These are phyloP conservation scores for Manduca sexta DNA, from an alignment of 1,140 invertebrate genomes.

Conservation along the genomic window DNA sequence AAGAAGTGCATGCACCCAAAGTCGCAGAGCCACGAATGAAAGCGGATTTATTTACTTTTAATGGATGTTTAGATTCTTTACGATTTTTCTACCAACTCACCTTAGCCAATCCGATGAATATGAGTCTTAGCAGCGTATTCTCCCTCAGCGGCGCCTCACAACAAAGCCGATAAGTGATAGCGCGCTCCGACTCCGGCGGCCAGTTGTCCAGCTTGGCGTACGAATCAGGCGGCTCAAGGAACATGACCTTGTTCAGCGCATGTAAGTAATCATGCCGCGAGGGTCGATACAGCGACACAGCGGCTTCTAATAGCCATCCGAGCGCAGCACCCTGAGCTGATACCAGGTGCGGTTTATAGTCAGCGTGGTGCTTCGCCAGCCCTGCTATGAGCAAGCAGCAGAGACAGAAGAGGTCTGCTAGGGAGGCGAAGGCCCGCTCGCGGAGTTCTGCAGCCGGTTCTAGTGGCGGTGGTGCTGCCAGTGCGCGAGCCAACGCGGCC, in stretches of 20 bases:
- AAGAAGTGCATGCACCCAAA: too few relatives aligned
- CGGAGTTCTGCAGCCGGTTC: conserved; percentile 46
- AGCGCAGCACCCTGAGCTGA: conserved; percentile 49
- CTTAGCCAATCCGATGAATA: conserved; percentile 89
- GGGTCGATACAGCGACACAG: conserved; percentile 83
- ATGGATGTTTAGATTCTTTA: too few relatives aligned
- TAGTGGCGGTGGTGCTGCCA: conserved; percentile 46
- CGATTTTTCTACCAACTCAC: conserved; percentile 34
- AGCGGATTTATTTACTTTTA: too few relatives aligned
- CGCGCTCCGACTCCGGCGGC: conserved; percentile 91
- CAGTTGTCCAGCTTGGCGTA: conserved; percentile 96
- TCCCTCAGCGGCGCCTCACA: conserved; percentile 91
- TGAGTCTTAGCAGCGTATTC: conserved; percentile 85
- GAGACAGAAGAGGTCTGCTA: conserved; percentile 89
- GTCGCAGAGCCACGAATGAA: too few relatives aligned
- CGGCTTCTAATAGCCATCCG: conserved; percentile 90
- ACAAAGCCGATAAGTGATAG: conserved; percentile 84
- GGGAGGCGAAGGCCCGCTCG: conserved; percentile 87
- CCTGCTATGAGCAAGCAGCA: conserved; percentile 87
- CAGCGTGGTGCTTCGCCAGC: conserved; percentile 76
- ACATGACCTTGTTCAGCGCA: conserved; percentile 87
- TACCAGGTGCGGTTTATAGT: conserved; percentile 80
- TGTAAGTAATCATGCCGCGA: conserved; percentile 83
- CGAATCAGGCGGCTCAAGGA: conserved; percentile 88
- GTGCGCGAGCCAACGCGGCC: conserved; percentile 45